Conservation (phyloP, 2,888 invertebrate species). For the Frankliniella fusca region DNA sequence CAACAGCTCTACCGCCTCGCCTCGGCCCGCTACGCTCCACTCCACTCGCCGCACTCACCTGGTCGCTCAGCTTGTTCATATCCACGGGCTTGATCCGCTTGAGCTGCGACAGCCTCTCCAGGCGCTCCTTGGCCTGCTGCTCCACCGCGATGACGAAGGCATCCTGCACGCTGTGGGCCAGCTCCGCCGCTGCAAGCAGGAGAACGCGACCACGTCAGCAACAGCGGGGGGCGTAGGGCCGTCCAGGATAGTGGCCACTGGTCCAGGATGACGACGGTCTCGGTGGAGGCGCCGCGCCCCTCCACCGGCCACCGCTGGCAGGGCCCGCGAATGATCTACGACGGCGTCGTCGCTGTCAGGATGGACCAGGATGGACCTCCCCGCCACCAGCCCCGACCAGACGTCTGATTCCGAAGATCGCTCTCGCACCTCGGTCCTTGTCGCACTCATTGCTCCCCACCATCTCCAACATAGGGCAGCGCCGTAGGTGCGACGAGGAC, state of each 20-base stretch:
- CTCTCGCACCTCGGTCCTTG: too few relatives aligned
- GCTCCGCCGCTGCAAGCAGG: constrained; percentile 67
- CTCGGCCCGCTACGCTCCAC: not conserved
- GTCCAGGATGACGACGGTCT: too few relatives aligned
- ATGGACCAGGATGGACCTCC: too few relatives aligned
- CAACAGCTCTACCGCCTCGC: too few relatives aligned
- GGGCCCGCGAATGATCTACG: not conserved
- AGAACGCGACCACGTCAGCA: too few relatives aligned
- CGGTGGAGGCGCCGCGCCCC: too few relatives aligned
- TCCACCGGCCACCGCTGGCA: not conserved
- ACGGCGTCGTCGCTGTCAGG: not conserved
- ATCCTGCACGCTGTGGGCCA: constrained; percentile 82
- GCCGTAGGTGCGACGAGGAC: too few relatives aligned
- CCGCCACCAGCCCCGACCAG: too few relatives aligned
- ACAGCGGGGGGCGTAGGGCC: too few relatives aligned
- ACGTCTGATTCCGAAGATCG: not conserved
- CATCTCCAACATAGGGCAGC: too few relatives aligned
- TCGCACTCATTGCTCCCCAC: too few relatives aligned
- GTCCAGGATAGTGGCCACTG: too few relatives aligned
- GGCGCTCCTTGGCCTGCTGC: constrained; percentile 86
- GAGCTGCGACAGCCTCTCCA: constrained; percentile 87
- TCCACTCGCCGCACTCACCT: constrained; percentile 55
- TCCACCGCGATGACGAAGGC: constrained; percentile 98
- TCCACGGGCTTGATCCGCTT: constrained; percentile 90
- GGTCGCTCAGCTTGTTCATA: constrained; percentile 84